Evolutionary conservation across 1,140 invertebrate genomes (phyloP).

Genomic region (Phymastichus coffea): DNA sequence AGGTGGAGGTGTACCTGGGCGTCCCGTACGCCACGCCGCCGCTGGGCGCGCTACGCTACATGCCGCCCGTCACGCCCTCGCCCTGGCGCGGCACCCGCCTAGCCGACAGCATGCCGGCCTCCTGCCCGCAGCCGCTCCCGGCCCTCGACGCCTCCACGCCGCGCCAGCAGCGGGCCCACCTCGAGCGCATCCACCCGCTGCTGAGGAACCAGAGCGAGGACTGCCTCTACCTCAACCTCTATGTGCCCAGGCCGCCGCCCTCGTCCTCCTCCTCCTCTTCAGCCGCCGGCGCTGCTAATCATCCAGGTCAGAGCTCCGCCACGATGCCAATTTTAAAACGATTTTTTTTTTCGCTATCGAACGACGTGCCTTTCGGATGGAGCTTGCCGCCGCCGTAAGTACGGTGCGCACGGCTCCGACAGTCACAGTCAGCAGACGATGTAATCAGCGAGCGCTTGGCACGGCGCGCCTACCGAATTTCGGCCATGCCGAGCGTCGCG

Average conservation of each 20-base stretch:
- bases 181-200: conserved; percentile 78
- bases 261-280: no score
- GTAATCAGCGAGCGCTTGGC: no score
- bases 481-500: no score
- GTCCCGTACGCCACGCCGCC: conserved; percentile 90
- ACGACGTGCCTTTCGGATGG: no score
- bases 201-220: conserved; percentile 93
- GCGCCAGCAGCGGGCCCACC: conserved; percentile 73
- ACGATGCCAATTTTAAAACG: conserved; percentile 23
- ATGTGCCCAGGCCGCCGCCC: conserved; percentile 73
- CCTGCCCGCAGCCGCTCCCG: conserved; percentile 85
- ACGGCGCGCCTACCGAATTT: no score
- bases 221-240: conserved; percentile 95
- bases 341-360: no score
- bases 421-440: no score
- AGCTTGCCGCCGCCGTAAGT: no score
- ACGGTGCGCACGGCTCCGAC: no score
- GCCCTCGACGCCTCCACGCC: conserved; percentile 77
- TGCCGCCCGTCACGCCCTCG: conserved; percentile 90
- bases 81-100: conserved; percentile 81
- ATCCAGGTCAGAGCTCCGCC: conserved; percentile 11
- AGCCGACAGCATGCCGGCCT: conserved; percentile 78
- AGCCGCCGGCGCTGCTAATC: no score
- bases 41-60: conserved; percentile 77
- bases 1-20: conserved; percentile 90